phyloP scores from a whole-genome alignment of 2,113 vertebrate genomes.

The Cricetomys ansorgei region DNA sequence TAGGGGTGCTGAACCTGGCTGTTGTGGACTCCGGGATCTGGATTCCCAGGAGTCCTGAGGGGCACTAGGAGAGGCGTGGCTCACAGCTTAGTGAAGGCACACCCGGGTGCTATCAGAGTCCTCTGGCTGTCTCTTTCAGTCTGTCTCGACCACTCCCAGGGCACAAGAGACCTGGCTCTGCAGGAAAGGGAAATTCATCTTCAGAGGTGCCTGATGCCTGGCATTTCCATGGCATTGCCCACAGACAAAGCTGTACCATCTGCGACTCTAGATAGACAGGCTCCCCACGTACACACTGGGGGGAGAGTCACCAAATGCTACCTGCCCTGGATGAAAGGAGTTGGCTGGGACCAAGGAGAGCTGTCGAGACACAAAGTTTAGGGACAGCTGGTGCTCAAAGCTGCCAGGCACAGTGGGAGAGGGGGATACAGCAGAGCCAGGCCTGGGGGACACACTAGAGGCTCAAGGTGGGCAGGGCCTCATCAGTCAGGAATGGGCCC shows the following conservation, averaged over 20 bases:
- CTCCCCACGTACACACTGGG: conserved; percentile 33
- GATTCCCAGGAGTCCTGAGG: not conserved
- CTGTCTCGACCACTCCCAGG: not conserved
- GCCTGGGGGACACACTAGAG: not conserved
- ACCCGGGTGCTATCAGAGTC: accelerated
- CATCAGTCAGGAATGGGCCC: not conserved
- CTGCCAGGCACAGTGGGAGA: conserved; percentile 49
- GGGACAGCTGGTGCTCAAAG: conserved; percentile 68
- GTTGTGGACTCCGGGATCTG: not conserved
- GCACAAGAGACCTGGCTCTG: conserved; percentile 68
- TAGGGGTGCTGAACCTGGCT: not conserved
- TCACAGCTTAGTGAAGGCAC: not conserved
- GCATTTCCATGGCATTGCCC: conserved; percentile 84
- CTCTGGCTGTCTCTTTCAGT: not conserved
- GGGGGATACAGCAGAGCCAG: not conserved
- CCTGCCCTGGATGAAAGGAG: conserved; percentile 75
- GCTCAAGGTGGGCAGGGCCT: not conserved
- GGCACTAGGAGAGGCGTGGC: not conserved
- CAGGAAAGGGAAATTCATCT: conserved; percentile 78
- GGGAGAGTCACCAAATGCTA: conserved; percentile 84
- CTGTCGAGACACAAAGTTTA: not conserved
- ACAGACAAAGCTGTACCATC: conserved; percentile 86
- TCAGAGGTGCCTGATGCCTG: conserved; percentile 63
- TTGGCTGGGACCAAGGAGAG: conserved; percentile 59
- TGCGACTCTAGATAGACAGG: conserved; percentile 83